Evolutionary conservation across 2,888 invertebrate species (phyloP).

Genomic region (Polymixis flavicincta): DNA sequence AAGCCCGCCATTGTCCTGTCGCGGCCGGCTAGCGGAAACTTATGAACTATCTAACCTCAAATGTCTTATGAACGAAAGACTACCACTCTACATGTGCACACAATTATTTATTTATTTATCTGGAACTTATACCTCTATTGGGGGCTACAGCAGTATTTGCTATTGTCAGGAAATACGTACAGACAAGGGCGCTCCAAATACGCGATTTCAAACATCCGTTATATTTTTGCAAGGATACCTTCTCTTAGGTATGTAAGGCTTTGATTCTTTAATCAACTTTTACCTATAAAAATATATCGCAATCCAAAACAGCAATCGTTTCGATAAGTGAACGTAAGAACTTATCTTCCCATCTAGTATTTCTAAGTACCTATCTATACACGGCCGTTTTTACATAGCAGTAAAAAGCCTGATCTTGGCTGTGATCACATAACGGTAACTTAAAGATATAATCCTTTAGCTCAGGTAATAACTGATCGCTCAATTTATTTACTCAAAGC

Average conservation of each 20-base stretch:
- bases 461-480: constrained; percentile 58
- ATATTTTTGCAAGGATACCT: neutral
- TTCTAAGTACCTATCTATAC: neutral
- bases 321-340: neutral
- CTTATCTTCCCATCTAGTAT: neutral
- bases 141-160: constrained; percentile 23
- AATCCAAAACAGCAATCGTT: neutral
- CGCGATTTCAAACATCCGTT: neutral
- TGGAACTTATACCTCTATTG: constrained; percentile 32
- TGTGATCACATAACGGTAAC: constrained; percentile 56
- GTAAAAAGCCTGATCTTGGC: constrained; percentile 50
- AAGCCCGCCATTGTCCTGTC: constrained; percentile 86
- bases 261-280: neutral
- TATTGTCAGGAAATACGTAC: constrained; percentile 5
- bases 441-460: constrained; percentile 53
- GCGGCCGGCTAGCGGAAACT: constrained; percentile 77
- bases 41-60: constrained; percentile 83
- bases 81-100: constrained; percentile 46
- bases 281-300: neutral
- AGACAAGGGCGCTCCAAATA: neutral
- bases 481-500: constrained; percentile 59
- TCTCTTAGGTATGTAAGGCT: neutral
- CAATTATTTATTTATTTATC: constrained; percentile 59
- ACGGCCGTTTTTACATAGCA: constrained; percentile 35
- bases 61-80: constrained; percentile 72